Base-by-base conservation (phyloP, 2,797 vertebrate species). In the Parauchenoglanis ngamensis region DNA sequence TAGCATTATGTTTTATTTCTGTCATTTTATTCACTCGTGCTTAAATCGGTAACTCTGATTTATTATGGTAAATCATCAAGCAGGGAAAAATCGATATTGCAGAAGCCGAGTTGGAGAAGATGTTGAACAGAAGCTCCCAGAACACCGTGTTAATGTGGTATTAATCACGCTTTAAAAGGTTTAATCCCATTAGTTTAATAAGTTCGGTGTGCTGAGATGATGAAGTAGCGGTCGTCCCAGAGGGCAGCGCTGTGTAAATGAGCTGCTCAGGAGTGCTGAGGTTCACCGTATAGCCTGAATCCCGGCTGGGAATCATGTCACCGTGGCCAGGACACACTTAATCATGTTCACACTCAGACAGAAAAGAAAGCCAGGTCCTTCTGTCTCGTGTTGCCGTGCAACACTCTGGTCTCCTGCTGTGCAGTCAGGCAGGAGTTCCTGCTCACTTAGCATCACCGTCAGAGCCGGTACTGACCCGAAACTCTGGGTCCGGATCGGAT, bases 201-300 rank as follows among this genome's bases (percentile, higher is more conserved):
- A 44, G 57, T 61, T 23, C 17, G 0, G 21, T 63, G 78, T 52
- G 61, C 3, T 19, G 59, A 19, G 59, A 21, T 65, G 44, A 82
- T 23, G 13, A 65, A 46, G 79, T 15, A 25, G 21, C 35, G 12
- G 11, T 25, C 10, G 35, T 61, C 35, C 23, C 31, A 23, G 57
- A 63, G 78, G 57, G 35, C 57, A 61, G 79, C 1, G 25, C 40
- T 8, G 40, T 65, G 57, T 81, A 81, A 65, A 46, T 4, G 78
- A 80, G 78, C 57, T 23, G 52, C 52, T 78, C 52, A 1, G 78
- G 57, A 80, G 35, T 80, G 40, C 79, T 28, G 61, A 83, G 80
- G 61, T 83, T 83, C 61, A 46, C 57, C 57, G 4, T 28, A 46
- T 25, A 82, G 35, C 11, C 78, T 15, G 57, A 61, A 61, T 61